phyloP scores from a whole-genome alignment of 1,140 invertebrate genomes.

The Propsilocerus akamusi region DNA sequence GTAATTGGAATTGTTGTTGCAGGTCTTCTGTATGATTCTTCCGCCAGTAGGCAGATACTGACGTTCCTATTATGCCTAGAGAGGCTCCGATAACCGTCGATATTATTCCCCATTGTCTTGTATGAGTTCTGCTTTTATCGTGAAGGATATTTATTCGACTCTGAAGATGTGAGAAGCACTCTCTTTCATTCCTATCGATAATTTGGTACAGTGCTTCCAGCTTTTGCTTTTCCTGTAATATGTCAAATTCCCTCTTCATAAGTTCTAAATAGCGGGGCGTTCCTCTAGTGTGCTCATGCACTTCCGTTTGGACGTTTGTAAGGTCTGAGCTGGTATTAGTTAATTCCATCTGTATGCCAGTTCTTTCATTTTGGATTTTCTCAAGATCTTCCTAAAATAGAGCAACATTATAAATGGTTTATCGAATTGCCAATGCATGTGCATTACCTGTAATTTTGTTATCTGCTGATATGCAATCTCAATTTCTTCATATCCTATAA shows the following conservation, averaged over 20 bases:
- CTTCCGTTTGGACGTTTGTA: not conserved
- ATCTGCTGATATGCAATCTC: not conserved
- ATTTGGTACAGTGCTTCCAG: not conserved
- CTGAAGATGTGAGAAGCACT: not conserved
- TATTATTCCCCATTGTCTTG: not conserved
- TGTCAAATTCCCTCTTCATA: not conserved
- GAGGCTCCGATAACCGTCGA: not conserved
- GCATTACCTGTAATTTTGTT: not conserved
- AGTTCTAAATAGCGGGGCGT: not conserved
- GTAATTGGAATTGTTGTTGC: not conserved
- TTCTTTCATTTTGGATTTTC: not conserved
- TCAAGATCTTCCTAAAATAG: not conserved
- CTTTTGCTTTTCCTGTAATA: not conserved
- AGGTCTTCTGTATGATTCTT: not conserved
- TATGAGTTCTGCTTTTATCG: not conserved
- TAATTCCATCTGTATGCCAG: not conserved
- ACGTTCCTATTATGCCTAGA: not conserved
- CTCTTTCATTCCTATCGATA: not conserved
- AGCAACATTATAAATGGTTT: no score
- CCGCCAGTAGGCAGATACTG: not conserved
- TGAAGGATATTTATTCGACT: not conserved
- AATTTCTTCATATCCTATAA: not conserved
- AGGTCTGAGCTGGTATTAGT: not conserved
- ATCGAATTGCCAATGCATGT: no score
- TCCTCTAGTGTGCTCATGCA: not conserved